Evolutionary conservation across 2,113 vertebrate genomes (phyloP).

Genomic region (Synchiropus splendidus): DNA sequence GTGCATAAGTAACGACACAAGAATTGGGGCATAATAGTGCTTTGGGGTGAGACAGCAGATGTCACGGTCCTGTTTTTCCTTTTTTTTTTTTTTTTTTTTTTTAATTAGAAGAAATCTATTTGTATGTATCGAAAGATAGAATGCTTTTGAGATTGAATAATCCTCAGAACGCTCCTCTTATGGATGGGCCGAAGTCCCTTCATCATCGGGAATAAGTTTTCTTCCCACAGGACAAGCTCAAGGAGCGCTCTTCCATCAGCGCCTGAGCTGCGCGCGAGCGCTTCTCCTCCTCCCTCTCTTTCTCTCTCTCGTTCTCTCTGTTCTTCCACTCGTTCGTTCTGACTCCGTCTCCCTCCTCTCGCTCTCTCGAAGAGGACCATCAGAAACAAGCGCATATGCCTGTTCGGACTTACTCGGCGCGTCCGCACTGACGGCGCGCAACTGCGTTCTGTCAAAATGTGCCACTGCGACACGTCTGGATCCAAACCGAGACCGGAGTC

Average conservation of each 20-base stretch:
- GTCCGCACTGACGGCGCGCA: constrained; percentile 4
- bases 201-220: too few species aligned
- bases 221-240: too few species aligned
- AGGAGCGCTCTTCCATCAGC: constrained; percentile 2
- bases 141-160: too few species aligned
- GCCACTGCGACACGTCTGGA: constrained; percentile 48
- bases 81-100: too few species aligned
- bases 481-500: constrained; percentile 52
- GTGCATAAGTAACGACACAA: too few species aligned
- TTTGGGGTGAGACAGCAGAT: too few species aligned
- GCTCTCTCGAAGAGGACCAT: constrained; percentile 14
- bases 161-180: too few species aligned
- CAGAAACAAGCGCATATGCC: constrained; percentile 23
- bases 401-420: not conserved
- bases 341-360: constrained; percentile 12
- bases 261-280: constrained; percentile 13
- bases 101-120: too few species aligned
- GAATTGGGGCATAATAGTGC: too few species aligned
- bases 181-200: too few species aligned
- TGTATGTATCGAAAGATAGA: too few species aligned
- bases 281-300: constrained; percentile 7
- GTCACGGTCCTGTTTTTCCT: too few species aligned
- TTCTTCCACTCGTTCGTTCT: constrained; percentile 2
- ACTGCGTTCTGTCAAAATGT: constrained; percentile 50
- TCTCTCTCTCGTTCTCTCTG: constrained; percentile 1